Conservation (phyloP, 2,888 invertebrate genomes). For the Heliconius hortense region DNA sequence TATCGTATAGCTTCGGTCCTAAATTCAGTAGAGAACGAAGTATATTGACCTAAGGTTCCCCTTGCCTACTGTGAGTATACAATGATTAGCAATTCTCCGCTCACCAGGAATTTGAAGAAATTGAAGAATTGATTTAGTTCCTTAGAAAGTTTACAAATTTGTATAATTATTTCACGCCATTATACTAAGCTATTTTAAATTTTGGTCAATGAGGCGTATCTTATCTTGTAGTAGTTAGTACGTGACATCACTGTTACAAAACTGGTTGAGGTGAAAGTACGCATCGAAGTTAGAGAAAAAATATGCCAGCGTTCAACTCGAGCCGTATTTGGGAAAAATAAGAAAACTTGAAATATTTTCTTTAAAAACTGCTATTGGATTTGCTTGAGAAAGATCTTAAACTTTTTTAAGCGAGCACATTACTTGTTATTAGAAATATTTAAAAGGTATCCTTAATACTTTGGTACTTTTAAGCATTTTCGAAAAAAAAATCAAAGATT, state of each 20-base stretch:
- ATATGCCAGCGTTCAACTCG: slow-evolving; percentile 13
- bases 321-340: slow-evolving; percentile 18
- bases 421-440: background rate
- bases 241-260: slow-evolving; percentile 29
- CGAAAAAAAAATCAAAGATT: too few species aligned
- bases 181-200: background rate
- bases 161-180: background rate
- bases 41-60: background rate
- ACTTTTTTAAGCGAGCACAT: background rate
- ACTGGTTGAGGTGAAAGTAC: slow-evolving; percentile 35
- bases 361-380: background rate
- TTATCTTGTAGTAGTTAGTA: slow-evolving; percentile 19
- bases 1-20: background rate
- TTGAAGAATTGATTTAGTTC: background rate
- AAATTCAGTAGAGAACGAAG: background rate
- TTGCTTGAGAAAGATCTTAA: background rate
- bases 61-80: background rate
- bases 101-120: background rate
- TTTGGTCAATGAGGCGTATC: background rate
- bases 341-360: slow-evolving; percentile 23
- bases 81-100: background rate
- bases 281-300: slow-evolving; percentile 28
- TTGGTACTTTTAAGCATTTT: too few species aligned
- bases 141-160: background rate
- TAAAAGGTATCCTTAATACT: too few species aligned